Base-by-base conservation (phyloP, 1,140 invertebrate genomes). In the silkworm (Bombyx mori) region DNA sequence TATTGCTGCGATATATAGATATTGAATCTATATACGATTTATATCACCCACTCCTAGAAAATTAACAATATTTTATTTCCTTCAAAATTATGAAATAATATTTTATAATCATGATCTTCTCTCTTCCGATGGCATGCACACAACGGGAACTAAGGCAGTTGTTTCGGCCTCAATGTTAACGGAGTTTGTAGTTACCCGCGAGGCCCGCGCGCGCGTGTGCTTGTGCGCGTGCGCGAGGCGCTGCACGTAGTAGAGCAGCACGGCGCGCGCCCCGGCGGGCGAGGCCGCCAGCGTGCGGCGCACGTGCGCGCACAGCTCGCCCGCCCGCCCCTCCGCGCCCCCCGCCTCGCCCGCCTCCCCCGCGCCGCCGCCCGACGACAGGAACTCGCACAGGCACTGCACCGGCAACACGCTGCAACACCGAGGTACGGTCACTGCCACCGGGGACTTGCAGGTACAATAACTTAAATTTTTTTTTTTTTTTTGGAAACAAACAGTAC, bases 341-440 rank as follows among this genome's bases (percentile, higher is more conserved):
- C 94, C 93, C 91, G 82, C 85, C 1, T 89, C 90, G 1, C 93
- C 93, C 26, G 94, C 93, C 3, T 91, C 90, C 42, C 91, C 90
- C 0, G 82, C 81, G 9, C 82, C 86, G 0, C 89, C 90, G 1
- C 93, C 93, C 22, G 95, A 96, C 1, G 98, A 90, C 26, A 99
- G 88, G 86, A 98, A 99, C 85, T 99, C 97, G 88, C 97, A 99
- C 6, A 99, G 89, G 85, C 97, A 98, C 72, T 98, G 97, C 26
- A 99, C 96, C 0, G 97, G 97, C 7, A 99, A 83, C 59, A 97
- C 94, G 72, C 94, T 92, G 66, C 6, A 9, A 44, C 9, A 63
- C 43, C 49, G 49, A 2, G 49, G 18, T 22, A 22, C 12, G 12
- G 12, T 18, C 12, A 18, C 1, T 18, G 12, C 12, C 12, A 18